A percentile compares a stretch with the other conserved stretches of the same genome.
These are phyloP conservation scores for Gavialis gangeticus DNA, from an alignment of 2,113 vertebrate genomes.

Conservation along the genomic window DNA sequence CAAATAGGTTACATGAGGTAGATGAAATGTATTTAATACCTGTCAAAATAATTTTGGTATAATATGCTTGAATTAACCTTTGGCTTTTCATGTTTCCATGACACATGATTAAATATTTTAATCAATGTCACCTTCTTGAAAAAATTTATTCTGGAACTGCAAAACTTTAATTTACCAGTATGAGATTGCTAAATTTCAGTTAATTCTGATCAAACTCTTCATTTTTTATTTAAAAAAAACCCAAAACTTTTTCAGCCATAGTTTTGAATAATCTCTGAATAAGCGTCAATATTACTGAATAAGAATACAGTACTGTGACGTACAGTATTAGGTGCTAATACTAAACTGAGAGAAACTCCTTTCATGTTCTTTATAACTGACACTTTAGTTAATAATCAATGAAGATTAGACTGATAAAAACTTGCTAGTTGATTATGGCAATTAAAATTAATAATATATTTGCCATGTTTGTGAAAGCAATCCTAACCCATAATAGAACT, in stretches of 20 bases:
- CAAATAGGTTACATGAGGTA: background rate
- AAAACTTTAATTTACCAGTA: background rate
- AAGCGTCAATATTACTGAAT: too few relatives aligned
- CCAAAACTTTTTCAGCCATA: too few relatives aligned
- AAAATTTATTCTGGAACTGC: background rate
- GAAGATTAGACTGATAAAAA: constrained; percentile 2
- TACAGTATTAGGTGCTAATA: background rate
- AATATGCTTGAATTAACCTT: background rate
- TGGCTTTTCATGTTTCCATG: background rate
- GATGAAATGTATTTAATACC: background rate
- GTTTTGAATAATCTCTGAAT: too few relatives aligned
- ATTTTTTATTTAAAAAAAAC: background rate
- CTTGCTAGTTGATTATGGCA: background rate
- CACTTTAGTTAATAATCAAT: background rate
- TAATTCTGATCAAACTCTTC: background rate
- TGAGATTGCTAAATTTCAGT: background rate
- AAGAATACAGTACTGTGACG: background rate
- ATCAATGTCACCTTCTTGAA: background rate
- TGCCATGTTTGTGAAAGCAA: background rate
- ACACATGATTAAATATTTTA: background rate
- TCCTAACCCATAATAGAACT: background rate
- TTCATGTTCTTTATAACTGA: background rate
- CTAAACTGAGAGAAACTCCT: background rate
- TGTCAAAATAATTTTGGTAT: background rate
- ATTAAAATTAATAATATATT: background rate